phyloP scores from a whole-genome alignment of 2,113 vertebrate genomes.

The Mus spicilegus region DNA sequence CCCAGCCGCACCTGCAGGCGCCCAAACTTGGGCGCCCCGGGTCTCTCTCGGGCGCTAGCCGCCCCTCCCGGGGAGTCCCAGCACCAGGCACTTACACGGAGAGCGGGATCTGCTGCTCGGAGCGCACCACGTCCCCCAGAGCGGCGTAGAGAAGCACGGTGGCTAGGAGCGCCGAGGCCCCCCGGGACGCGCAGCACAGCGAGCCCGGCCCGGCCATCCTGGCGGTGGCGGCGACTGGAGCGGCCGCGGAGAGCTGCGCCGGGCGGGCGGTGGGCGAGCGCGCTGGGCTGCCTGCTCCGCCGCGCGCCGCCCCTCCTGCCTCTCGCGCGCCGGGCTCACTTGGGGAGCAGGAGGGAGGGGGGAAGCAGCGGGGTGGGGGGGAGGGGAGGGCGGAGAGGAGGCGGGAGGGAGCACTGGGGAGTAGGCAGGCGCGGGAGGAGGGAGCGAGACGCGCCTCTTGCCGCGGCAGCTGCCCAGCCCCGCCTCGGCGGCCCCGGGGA shows the following conservation, averaged over 20 bases:
- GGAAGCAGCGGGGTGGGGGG: slow-evolving; percentile 19
- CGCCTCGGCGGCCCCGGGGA: slow-evolving; percentile 74
- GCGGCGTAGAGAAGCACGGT: slow-evolving; percentile 86
- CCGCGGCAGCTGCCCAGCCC: slow-evolving; percentile 83
- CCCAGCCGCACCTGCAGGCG: slow-evolving; percentile 73
- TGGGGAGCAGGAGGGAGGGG: slow-evolving; percentile 63
- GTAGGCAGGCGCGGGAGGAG: slow-evolving; percentile 24
- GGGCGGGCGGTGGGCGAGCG: slow-evolving; percentile 67
- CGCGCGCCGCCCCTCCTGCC: slow-evolving; percentile 69
- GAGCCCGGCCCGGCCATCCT: slow-evolving; percentile 72
- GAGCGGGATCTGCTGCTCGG: slow-evolving; percentile 96
- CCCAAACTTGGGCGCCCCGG: slow-evolving; percentile 77
- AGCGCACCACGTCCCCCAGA: slow-evolving; percentile 89
- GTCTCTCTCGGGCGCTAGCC: slow-evolving; percentile 2
- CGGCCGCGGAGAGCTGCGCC: slow-evolving; percentile 43
- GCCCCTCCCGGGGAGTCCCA: slow-evolving; percentile 62
- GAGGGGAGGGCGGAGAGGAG: slow-evolving; percentile 33
- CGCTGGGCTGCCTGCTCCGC: slow-evolving; percentile 59
- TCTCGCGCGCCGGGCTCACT: slow-evolving; percentile 73
- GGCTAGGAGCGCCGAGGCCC: slow-evolving; percentile 70
- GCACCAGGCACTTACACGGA: slow-evolving; percentile 94
- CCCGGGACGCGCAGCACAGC: slow-evolving; percentile 67
- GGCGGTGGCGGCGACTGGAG: slow-evolving; percentile 46
- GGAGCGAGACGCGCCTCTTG: slow-evolving; percentile 75
- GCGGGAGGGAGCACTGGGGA: slow-evolving; percentile 2